Evolutionary conservation across 2,888 invertebrate species (phyloP).

Genomic region (Machimus rusticus): DNA sequence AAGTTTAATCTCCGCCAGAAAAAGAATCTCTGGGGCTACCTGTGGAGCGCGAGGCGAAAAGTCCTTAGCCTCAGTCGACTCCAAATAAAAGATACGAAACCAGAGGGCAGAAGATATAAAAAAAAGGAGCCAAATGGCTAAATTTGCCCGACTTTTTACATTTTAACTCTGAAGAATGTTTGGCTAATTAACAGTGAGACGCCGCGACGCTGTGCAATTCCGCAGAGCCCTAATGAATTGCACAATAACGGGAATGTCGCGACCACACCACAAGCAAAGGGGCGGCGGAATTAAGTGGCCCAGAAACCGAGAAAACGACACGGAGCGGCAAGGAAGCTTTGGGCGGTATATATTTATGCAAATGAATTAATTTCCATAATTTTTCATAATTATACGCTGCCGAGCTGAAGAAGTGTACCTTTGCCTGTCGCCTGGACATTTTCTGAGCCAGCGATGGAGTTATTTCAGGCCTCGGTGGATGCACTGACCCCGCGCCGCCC

Average conservation of each 20-base stretch:
- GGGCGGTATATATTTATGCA: slow-evolving; percentile 10
- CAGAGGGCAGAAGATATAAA: not conserved
- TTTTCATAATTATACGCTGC: slow-evolving; percentile 3
- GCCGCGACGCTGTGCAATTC: not conserved
- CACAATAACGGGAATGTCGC: not conserved
- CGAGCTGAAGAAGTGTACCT: not conserved
- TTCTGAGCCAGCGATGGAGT: not conserved
- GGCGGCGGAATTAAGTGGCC: not conserved
- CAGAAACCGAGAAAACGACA: not conserved
- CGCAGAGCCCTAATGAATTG: not conserved
- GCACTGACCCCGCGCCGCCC: not conserved
- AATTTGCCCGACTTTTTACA: not conserved
- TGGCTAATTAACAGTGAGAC: not conserved
- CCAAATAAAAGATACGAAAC: not conserved
- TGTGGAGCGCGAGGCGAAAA: not conserved
- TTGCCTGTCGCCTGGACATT: not conserved
- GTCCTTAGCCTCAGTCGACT: not conserved
- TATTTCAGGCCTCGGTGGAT: not conserved
- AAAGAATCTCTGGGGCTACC: not conserved
- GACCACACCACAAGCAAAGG: not conserved
- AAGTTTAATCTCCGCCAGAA: not conserved
- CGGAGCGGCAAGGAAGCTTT: not conserved
- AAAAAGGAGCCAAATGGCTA: not conserved
- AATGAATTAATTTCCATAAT: slow-evolving; percentile 19
- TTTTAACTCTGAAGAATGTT: not conserved